Evolutionary conservation across 2,888 invertebrate species (phyloP).

Genomic region (Autographa gamma): DNA sequence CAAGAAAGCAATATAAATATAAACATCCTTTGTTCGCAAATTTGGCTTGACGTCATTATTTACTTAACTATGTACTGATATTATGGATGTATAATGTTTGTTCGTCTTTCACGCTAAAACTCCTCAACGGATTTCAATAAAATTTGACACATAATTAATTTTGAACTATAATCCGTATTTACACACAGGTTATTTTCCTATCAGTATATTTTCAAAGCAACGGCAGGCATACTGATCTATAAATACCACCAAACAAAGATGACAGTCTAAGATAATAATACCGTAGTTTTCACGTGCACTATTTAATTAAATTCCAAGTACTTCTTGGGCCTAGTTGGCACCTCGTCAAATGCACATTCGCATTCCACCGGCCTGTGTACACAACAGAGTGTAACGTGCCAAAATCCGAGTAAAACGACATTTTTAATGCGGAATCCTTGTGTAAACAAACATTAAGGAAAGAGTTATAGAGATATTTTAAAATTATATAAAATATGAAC

Average conservation of each 20-base stretch:
- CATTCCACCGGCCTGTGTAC: conserved; percentile 55
- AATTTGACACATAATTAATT: no score
- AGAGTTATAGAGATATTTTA: conserved; percentile 38
- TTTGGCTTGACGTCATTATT: no score
- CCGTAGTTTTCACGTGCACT: conserved; percentile 58
- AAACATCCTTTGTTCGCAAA: no score
- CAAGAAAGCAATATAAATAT: no score
- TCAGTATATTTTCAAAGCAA: no score
- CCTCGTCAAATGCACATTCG: conserved; percentile 62
- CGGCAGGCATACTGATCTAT: not conserved
- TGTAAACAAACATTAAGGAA: conserved; percentile 31
- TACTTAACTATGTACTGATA: no score
- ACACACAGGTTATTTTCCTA: no score
- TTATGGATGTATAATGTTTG: no score
- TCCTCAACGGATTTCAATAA: no score
- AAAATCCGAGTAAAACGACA: conserved; percentile 26
- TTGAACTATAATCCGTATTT: no score
- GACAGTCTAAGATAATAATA: conserved; percentile 56
- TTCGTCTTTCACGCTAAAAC: no score
- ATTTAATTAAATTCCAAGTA: conserved; percentile 61
- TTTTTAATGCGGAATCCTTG: conserved; percentile 39
- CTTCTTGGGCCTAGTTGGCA: conserved; percentile 67
- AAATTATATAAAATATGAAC: conserved; percentile 9
- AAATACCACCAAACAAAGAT: conserved; percentile 34
- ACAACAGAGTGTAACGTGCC: conserved; percentile 58